These are phyloP conservation scores for Vombatus ursinus DNA, from an alignment of 2,113 vertebrate genomes.

Conservation along the genomic window DNA sequence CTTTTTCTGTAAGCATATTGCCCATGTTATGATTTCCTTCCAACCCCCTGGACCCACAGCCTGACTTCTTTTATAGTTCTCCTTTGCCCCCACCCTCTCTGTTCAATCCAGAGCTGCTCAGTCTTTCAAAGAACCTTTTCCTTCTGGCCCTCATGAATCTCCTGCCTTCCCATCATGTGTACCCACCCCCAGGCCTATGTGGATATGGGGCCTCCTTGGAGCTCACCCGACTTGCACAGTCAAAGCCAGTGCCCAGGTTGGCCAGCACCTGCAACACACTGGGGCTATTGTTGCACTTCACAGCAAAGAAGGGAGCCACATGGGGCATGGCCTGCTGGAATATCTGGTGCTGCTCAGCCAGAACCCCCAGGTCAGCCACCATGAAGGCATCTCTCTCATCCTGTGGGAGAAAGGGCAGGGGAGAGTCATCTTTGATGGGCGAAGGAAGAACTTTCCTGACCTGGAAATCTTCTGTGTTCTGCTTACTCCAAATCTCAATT, in stretches of 20 bases:
- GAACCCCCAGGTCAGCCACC: background rate
- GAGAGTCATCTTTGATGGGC: background rate
- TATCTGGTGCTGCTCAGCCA: slow-evolving; percentile 4
- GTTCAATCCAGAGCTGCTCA: background rate
- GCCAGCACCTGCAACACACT: slow-evolving; percentile 49
- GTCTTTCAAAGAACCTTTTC: background rate
- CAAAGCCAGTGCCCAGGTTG: slow-evolving; percentile 52
- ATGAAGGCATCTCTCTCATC: slow-evolving; percentile 51
- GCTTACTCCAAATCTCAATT: background rate
- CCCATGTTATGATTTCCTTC: background rate
- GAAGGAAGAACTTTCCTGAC: background rate
- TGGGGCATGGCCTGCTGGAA: slow-evolving; percentile 35
- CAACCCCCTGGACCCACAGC: background rate
- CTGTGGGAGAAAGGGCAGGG: background rate
- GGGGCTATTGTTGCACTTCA: slow-evolving; percentile 54
- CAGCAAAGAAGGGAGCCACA: slow-evolving; percentile 45
- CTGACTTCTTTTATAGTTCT: background rate
- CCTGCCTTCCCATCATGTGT: background rate
- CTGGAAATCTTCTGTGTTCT: background rate
- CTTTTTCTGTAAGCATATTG: background rate
- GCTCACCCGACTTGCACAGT: slow-evolving; percentile 70
- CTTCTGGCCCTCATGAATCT: background rate
- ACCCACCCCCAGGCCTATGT: background rate
- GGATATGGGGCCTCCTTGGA: background rate
- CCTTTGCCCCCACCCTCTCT: background rate